A percentile compares a stretch with the other conserved stretches of the same genome.
phyloP scores from a whole-genome alignment of 2,797 vertebrate species.

The Choloepus didactylus region DNA sequence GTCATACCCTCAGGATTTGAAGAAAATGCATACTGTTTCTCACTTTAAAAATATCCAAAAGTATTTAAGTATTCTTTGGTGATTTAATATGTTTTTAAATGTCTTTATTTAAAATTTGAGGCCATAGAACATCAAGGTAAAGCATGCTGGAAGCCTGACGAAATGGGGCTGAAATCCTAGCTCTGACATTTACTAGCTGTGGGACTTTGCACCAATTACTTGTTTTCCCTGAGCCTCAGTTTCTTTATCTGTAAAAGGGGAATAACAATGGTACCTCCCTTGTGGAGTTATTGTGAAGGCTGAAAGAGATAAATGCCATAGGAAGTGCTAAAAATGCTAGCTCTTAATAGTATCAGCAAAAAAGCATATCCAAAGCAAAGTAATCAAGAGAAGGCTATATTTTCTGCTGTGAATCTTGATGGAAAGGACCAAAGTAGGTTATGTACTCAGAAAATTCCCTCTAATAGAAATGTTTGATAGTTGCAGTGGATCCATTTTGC shows the following conservation, averaged over 20 bases:
- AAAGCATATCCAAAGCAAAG: not conserved
- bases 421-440: not conserved
- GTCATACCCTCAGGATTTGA: not conserved
- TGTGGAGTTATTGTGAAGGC: not conserved
- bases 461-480: not conserved
- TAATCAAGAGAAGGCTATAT: not conserved
- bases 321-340: not conserved
- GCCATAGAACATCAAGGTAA: not conserved
- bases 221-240: slow-evolving; percentile 3
- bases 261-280: not conserved
- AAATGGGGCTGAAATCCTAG: not conserved
- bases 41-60: not conserved
- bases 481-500: not conserved
- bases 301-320: not conserved
- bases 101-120: slow-evolving; percentile 21
- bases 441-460: not conserved
- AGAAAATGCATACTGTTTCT: not conserved
- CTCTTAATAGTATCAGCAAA: slow-evolving; percentile 11
- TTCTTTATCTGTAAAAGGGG: not conserved
- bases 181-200: not conserved
- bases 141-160: not conserved
- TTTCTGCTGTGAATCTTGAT: not conserved
- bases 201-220: not conserved
- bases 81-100: not conserved
- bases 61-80: not conserved